phyloP scores from a whole-genome alignment of 2,888 invertebrate species.

The Sisyra nigra region DNA sequence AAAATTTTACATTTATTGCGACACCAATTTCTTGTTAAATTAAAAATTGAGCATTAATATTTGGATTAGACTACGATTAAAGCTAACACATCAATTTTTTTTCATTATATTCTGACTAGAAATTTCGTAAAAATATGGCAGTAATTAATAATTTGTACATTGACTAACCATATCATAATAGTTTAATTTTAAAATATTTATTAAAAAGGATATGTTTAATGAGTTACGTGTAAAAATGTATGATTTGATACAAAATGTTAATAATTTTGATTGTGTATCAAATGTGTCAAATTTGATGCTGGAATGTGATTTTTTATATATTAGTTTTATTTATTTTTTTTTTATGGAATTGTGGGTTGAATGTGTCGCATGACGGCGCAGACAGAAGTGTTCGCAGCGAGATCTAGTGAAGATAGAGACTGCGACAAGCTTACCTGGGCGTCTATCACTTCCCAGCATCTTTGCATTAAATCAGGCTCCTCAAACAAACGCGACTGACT shows the following conservation, averaged over 20 bases:
- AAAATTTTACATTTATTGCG: neutral
- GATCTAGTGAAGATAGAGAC: constrained; percentile 24
- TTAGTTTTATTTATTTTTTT: neutral
- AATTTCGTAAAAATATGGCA: too few species aligned
- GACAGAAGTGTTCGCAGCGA: constrained; percentile 13
- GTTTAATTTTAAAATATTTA: too few species aligned
- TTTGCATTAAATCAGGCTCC: constrained; percentile 91
- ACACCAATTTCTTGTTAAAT: neutral
- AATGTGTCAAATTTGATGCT: neutral
- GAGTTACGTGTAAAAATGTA: neutral
- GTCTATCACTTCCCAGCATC: constrained; percentile 96
- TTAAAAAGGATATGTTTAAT: neutral
- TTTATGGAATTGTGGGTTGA: neutral
- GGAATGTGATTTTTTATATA: constrained; percentile 1
- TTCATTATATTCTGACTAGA: too few species aligned
- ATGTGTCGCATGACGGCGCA: neutral
- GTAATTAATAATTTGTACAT: too few species aligned
- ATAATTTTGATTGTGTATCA: neutral
- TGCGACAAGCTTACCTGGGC: constrained; percentile 62
- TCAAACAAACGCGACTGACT: constrained; percentile 93
- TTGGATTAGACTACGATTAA: constrained; percentile 1
- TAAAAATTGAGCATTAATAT: constrained; percentile 1
- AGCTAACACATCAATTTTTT: too few species aligned
- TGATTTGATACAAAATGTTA: neutral
- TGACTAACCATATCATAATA: too few species aligned